phyloP scores from a whole-genome alignment of 2,113 vertebrate genomes.

The Etheostoma cragini region DNA sequence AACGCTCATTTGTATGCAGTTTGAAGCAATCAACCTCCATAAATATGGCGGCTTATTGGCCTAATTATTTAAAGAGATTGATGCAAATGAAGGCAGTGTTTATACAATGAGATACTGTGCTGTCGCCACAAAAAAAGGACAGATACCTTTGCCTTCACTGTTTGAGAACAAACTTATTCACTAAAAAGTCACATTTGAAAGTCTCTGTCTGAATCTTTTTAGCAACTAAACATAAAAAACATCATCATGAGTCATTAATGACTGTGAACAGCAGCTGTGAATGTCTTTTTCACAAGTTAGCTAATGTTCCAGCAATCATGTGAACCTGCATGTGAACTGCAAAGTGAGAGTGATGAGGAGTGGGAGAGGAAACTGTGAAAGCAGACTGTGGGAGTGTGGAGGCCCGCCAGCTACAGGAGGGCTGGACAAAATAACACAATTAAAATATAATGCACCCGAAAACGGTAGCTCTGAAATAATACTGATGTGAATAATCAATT shows the following conservation, averaged over 20 bases:
- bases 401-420: constrained; percentile 57
- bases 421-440: constrained; percentile 60
- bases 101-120: constrained; percentile 15
- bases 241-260: constrained; percentile 9
- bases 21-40: constrained; percentile 46
- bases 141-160: neutral
- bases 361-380: constrained; percentile 75
- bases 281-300: constrained; percentile 61
- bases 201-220: neutral
- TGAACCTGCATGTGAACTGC: constrained; percentile 66
- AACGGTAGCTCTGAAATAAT: constrained; percentile 3
- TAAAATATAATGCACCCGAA: constrained; percentile 25
- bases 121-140: neutral
- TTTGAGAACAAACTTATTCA: constrained; percentile 13
- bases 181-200: neutral
- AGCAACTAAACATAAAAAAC: neutral
- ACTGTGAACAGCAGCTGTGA: constrained; percentile 47
- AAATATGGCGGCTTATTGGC: constrained; percentile 12
- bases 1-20: constrained; percentile 60
- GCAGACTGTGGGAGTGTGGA: constrained; percentile 72
- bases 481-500: neutral
- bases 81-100: constrained; percentile 43
- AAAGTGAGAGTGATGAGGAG: constrained; percentile 70
- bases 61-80: constrained; percentile 48
- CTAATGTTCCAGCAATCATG: constrained; percentile 64